Evolutionary conservation across 2,888 invertebrate genomes (phyloP).

Genomic region (Plebejus argus): DNA sequence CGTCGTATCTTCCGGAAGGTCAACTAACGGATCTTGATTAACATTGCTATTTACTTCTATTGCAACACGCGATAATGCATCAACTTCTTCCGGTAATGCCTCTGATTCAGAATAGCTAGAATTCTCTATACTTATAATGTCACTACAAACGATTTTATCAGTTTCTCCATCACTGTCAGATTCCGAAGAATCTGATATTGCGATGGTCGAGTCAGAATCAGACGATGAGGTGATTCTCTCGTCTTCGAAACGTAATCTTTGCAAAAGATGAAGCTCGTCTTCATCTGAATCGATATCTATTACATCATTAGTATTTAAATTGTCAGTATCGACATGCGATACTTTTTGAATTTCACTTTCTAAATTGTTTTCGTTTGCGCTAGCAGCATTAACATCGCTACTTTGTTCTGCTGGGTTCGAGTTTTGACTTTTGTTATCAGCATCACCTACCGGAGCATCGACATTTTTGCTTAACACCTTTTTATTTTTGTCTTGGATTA

Average conservation of each 20-base stretch:
- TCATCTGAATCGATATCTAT: slow-evolving; percentile 57
- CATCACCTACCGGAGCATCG: slow-evolving; percentile 28
- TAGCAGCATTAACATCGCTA: slow-evolving; percentile 10
- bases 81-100: slow-evolving; percentile 42
- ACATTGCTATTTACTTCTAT: slow-evolving; percentile 32
- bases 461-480: slow-evolving; percentile 26
- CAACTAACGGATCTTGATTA: slow-evolving; percentile 33
- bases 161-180: slow-evolving; percentile 52
- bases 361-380: slow-evolving; percentile 34
- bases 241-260: slow-evolving; percentile 62
- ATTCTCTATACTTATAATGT: slow-evolving; percentile 72
- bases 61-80: slow-evolving; percentile 36
- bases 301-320: slow-evolving; percentile 39
- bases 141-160: slow-evolving; percentile 46
- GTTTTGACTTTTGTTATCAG: slow-evolving; percentile 7
- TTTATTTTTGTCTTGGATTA: slow-evolving; percentile 61
- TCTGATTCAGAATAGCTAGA: slow-evolving; percentile 71
- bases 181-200: slow-evolving; percentile 62
- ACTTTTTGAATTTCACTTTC: slow-evolving; percentile 42
- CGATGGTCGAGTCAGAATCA: slow-evolving; percentile 60
- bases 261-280: slow-evolving; percentile 66
- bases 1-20: slow-evolving; percentile 21
- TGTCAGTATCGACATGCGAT: slow-evolving; percentile 18
- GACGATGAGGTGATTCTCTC: slow-evolving; percentile 54
- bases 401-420: slow-evolving; percentile 29